A percentile compares a stretch with the other conserved stretches of the same genome.
Conservation (phyloP, 2,113 vertebrate species). For the Corythornis vintsioides region DNA sequence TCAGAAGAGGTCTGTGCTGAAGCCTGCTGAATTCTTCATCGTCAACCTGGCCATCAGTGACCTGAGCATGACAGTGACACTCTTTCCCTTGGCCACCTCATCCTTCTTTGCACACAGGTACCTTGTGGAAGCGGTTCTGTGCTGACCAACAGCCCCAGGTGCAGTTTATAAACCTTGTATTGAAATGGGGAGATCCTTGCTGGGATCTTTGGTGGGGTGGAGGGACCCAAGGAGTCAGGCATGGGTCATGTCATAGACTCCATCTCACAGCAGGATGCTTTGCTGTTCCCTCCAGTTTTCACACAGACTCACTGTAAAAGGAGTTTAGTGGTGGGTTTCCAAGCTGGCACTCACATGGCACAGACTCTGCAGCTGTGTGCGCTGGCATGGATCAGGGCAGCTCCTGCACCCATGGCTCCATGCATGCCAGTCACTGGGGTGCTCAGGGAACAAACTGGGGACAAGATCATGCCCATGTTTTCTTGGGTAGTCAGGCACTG, state of each 20-base stretch:
- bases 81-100: slow-evolving; percentile 83
- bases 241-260: neutral
- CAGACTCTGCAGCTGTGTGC: accelerated
- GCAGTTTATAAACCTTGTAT: neutral
- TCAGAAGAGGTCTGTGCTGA: slow-evolving; percentile 82
- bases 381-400: neutral
- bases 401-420: neutral
- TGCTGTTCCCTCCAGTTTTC: neutral
- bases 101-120: slow-evolving; percentile 86
- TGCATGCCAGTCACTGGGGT: neutral
- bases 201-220: no score
- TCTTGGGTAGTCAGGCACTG: no score
- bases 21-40: slow-evolving; percentile 87
- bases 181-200: neutral
- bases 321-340: neutral
- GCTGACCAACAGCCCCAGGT: accelerated
- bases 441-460: neutral
- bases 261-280: neutral
- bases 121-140: neutral
- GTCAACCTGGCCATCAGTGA: slow-evolving; percentile 87
- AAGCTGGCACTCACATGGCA: accelerated
- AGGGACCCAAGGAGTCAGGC: neutral
- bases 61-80: slow-evolving; percentile 80
- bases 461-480: accelerated
- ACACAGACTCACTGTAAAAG: neutral